Percentiles rank a stretch among this genome's conserved stretches.
Evolutionary conservation across 2,888 invertebrate genomes (phyloP).

Genomic region (Eupithecia vulgata): DNA sequence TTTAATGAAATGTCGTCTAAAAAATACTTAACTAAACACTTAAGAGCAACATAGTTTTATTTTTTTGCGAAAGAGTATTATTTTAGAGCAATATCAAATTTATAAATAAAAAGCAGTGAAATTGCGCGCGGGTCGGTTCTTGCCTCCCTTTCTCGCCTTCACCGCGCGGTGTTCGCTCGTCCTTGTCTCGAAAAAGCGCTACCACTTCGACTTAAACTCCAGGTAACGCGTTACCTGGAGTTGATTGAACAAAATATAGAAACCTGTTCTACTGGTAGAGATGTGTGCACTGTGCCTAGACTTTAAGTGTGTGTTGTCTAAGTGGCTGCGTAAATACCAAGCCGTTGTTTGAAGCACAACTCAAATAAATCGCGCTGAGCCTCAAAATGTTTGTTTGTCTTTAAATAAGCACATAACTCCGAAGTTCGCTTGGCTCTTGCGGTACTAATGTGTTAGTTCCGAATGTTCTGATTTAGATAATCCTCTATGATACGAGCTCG

Average conservation of each 20-base stretch:
- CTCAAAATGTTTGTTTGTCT: constrained; percentile 22
- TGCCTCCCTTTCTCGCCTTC: no score
- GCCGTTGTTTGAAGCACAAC: constrained; percentile 31
- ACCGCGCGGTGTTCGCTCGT: no score
- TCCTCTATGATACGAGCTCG: not conserved
- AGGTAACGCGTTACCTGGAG: no score
- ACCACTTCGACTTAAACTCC: no score
- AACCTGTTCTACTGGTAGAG: not conserved
- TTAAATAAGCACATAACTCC: constrained; percentile 24
- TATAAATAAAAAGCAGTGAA: no score
- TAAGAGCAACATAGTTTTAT: no score
- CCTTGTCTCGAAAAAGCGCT: no score
- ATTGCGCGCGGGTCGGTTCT: no score
- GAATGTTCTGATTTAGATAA: constrained; percentile 4
- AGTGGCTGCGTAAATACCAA: constrained; percentile 23
- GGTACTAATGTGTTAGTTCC: constrained; percentile 11
- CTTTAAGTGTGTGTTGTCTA: constrained; percentile 9
- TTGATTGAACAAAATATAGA: not conserved
- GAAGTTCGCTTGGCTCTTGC: constrained; percentile 23
- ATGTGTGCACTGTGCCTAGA: not conserved
- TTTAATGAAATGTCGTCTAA: no score
- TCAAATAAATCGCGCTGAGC: constrained; percentile 28
- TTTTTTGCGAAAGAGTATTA: no score
- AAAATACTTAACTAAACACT: no score
- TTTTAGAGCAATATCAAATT: no score